Conservation (phyloP, 2,797 vertebrate genomes). For the Clarias laeviceps region DNA sequence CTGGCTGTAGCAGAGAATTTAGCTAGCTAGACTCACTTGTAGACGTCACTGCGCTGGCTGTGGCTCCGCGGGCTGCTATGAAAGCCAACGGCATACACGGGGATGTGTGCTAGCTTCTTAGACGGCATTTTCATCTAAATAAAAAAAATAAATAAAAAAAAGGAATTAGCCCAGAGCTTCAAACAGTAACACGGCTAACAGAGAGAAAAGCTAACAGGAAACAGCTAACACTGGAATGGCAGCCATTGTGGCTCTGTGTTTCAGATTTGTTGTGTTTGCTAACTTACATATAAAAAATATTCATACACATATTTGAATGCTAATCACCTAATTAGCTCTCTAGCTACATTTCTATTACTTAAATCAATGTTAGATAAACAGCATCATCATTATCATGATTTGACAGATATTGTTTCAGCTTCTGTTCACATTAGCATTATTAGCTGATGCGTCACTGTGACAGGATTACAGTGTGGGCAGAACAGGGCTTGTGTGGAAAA, state of each 20-base stretch:
- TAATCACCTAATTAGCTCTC: background rate
- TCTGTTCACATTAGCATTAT: background rate
- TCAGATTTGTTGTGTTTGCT: background rate
- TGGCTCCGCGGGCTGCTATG: conserved; percentile 78
- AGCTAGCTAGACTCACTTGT: conserved; percentile 80
- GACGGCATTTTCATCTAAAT: conserved; percentile 94
- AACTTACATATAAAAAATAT: background rate
- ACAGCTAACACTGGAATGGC: background rate
- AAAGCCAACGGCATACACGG: conserved; percentile 91
- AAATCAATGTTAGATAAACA: too few relatives aligned
- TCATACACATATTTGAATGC: background rate
- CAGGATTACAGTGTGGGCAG: background rate
- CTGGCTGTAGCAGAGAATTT: background rate
- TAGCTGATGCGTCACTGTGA: background rate
- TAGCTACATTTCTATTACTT: background rate
- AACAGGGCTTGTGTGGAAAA: background rate
- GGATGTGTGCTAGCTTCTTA: conserved; percentile 94
- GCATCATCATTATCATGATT: background rate
- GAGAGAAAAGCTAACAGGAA: background rate
- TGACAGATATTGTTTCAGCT: background rate
- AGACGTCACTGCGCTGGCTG: conserved; percentile 78
- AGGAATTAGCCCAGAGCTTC: too few relatives aligned
- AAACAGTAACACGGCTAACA: background rate
- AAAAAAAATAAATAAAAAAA: conserved; percentile 6
- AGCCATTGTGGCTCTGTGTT: background rate